Base-by-base conservation (phyloP, 2,888 invertebrate genomes). In the Rhimphoctona megacephalus region DNA sequence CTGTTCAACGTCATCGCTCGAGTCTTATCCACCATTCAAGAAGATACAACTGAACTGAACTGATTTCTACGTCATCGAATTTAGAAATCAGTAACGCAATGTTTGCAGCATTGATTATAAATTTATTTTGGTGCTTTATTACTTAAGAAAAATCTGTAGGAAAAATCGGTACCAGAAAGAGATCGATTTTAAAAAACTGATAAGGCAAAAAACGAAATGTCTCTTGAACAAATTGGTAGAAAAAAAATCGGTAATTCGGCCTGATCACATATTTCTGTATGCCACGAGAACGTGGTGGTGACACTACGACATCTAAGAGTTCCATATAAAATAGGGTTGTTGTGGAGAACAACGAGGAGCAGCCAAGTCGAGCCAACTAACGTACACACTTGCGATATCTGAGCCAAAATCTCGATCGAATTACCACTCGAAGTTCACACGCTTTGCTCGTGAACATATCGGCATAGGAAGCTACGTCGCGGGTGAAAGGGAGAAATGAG, bases 401-500 rank as follows among this genome's bases (percentile, higher is more conserved):
- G 90, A 89, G 89, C 91, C 91, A 90, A 89, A 92, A 92, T 92
- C 92, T 92, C 92, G 91, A 92, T 92, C 92, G 91, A 92, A 92
- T 92, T 92, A 92, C 90, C 89, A 88, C 87, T 89, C 88, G 88
- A 90, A 91, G 91, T 93, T 93, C 93, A 92, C 92, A 92, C 92
- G 93, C 91, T 92, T 90, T 91, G 90, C 89, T 89, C 83, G 84
- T 70, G 84, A 81, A 52, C 72, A 73, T 83, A 70, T 64, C 70
- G 70, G 36, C 54, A 25, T 52, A 69, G 67, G 79, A 25, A 7
- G 70, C 52, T 57, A 30, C 57, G 72, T 74, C 84, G 87, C 77
- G 87, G 81, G 72, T 64, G 83, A 67, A 84, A 66, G 84, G 66
- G 19, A 54, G 67, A 64, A 72, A 74, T 72, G 81, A 73, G 76